These are phyloP conservation scores for Drosophila hamatofila DNA, from an alignment of 2,888 invertebrate genomes.

Conservation along the genomic window DNA sequence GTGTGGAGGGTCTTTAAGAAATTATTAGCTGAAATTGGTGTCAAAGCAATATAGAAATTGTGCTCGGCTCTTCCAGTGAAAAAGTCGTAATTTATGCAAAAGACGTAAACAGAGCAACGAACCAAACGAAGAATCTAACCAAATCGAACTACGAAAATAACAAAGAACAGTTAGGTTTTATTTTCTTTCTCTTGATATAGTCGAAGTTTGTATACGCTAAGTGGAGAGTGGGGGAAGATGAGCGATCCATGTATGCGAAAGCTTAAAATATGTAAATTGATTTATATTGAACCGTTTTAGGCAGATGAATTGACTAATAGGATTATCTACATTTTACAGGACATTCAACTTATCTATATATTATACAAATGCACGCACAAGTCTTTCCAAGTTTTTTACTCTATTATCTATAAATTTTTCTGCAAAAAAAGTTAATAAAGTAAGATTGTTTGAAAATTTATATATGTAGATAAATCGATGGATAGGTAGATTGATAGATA, in stretches of 20 bases:
- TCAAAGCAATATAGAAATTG: conserved; percentile 69
- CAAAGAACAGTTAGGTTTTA: conserved; percentile 16
- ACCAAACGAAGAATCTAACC: conserved; percentile 44
- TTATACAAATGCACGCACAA: too few species aligned
- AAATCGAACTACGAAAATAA: conserved; percentile 13
- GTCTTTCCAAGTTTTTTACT: neutral
- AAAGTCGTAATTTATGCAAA: conserved; percentile 75
- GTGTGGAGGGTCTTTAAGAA: conserved; percentile 41
- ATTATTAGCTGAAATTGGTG: conserved; percentile 79
- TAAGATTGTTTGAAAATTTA: too few species aligned
- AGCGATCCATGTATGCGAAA: neutral
- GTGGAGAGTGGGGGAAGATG: neutral
- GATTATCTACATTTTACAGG: neutral
- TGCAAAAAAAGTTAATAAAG: neutral
- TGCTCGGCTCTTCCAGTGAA: conserved; percentile 42
- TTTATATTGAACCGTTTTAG: neutral
- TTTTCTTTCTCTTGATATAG: neutral
- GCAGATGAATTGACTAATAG: neutral
- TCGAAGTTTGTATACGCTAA: conserved; percentile 18
- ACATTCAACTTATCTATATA: neutral
- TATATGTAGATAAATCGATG: too few species aligned
- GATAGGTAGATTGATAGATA: too few species aligned
- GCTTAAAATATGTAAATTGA: neutral
- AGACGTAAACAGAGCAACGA: conserved; percentile 74
- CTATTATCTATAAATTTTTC: neutral